Evolutionary conservation across 92 coral and sea anemone genomes (phyloP).

Genomic region (Nematostella vectensis): DNA sequence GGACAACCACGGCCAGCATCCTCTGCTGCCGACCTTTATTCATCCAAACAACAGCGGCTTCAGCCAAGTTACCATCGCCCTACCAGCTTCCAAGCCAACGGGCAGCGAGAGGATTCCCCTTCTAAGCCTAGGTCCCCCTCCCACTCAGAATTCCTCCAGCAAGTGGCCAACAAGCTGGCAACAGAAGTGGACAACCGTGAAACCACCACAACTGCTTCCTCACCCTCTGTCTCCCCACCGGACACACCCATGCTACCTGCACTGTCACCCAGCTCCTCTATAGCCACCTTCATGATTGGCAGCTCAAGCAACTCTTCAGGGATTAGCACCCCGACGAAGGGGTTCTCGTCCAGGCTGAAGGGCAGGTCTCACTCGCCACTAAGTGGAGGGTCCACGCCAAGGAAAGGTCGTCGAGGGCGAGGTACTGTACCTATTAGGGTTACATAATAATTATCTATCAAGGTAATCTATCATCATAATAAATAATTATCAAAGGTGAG

Average conservation of each 20-base stretch:
- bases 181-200: constrained; percentile 31
- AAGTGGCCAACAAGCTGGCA: constrained; percentile 67
- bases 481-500: no score
- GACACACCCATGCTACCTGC: constrained; percentile 96
- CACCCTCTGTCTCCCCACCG: constrained; percentile 73
- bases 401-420: constrained; percentile 6
- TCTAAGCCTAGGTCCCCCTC: constrained; percentile 17
- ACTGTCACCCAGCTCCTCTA: constrained; percentile 84
- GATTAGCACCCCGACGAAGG: constrained; percentile 43
- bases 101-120: constrained; percentile 34
- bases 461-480: no score
- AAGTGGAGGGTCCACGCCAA: constrained; percentile 42
- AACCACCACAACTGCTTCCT: constrained; percentile 54
- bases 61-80: constrained; percentile 8
- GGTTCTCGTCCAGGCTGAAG: constrained; percentile 18
- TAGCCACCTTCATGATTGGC: constrained; percentile 65
- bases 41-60: constrained; percentile 2
- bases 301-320: constrained; percentile 82
- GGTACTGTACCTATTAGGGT: not conserved
- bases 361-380: constrained; percentile 12
- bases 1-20: constrained; percentile 17
- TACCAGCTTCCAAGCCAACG: constrained; percentile 16
- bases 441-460: no score
- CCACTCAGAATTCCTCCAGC: constrained; percentile 66
- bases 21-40: constrained; percentile 20